phyloP scores from a whole-genome alignment of 2,797 vertebrate species.

The Phaenicophaeus curvirostris region DNA sequence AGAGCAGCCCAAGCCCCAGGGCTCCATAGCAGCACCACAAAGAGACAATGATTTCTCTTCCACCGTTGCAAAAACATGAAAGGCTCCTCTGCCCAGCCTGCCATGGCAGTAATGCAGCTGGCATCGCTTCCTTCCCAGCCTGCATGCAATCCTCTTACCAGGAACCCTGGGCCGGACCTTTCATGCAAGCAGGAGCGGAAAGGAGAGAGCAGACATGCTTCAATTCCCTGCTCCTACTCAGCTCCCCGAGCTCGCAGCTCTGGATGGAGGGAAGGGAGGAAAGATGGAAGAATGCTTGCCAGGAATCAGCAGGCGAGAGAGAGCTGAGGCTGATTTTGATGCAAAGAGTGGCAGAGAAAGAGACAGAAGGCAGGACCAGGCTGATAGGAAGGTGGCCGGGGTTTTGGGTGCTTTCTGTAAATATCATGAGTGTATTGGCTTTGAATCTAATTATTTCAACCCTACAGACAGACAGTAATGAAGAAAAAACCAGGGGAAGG shows the following conservation, averaged over 20 bases:
- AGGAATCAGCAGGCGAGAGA: neutral
- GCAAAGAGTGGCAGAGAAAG: slow-evolving; percentile 15
- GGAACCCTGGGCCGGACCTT: neutral
- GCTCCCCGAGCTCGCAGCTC: neutral
- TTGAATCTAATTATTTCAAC: slow-evolving; percentile 55
- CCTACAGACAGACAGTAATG: slow-evolving; percentile 13
- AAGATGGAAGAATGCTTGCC: slow-evolving; percentile 29
- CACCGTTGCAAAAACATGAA: slow-evolving; percentile 27
- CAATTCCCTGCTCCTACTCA: neutral
- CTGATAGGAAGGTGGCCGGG: slow-evolving; percentile 1
- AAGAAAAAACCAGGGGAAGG: slow-evolving; percentile 32
- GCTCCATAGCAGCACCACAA: slow-evolving; percentile 14
- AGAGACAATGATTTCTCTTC: slow-evolving; percentile 17
- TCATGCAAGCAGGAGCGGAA: neutral
- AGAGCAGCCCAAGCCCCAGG: neutral
- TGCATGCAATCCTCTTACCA: neutral
- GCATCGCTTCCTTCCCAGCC: neutral
- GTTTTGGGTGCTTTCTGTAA: slow-evolving; percentile 21
- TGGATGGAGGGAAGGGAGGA: neutral
- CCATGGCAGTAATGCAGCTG: slow-evolving; percentile 36
- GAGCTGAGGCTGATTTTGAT: slow-evolving; percentile 23
- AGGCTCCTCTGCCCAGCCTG: slow-evolving; percentile 39
- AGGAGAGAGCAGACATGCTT: neutral
- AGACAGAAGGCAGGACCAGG: slow-evolving; percentile 16
- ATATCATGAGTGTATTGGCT: slow-evolving; percentile 1